Evolutionary conservation across 2,888 invertebrate species (phyloP).

Genomic region (Crepidodera aurea): DNA sequence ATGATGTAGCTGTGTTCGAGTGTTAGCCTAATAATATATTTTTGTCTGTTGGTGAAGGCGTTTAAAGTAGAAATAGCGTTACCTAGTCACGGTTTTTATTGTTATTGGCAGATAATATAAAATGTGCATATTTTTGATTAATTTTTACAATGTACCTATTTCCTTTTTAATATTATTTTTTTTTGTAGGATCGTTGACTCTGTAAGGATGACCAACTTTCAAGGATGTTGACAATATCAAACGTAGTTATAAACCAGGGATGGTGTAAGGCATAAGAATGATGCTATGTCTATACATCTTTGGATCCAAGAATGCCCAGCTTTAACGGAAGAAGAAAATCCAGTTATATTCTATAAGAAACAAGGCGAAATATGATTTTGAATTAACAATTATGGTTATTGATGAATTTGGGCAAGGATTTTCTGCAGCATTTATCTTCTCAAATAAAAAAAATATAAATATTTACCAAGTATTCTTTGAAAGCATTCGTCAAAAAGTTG

Average conservation of each 20-base stretch:
- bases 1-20: no score
- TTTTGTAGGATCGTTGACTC: slow-evolving; percentile 11
- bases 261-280: slow-evolving; percentile 6
- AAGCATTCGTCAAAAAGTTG: slow-evolving; percentile 2
- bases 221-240: slow-evolving; percentile 16
- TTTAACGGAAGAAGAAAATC: background rate
- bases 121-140: no score
- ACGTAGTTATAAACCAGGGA: slow-evolving; percentile 5
- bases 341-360: background rate
- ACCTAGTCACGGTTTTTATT: no score
- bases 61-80: no score
- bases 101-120: no score
- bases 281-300: slow-evolving; percentile 1
- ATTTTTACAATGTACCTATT: no score
- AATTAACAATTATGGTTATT: slow-evolving; percentile 3
- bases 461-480: slow-evolving; percentile 11
- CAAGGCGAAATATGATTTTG: background rate
- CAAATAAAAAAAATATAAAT: slow-evolving; percentile 10
- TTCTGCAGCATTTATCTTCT: slow-evolving; percentile 6
- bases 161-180: background rate
- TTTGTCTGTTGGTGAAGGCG: no score
- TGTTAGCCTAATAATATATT: no score
- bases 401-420: slow-evolving; percentile 12
- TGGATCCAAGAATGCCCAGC: background rate
- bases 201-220: background rate